phyloP scores from a whole-genome alignment of 2,888 invertebrate genomes.

The Eupeodes luniger region DNA sequence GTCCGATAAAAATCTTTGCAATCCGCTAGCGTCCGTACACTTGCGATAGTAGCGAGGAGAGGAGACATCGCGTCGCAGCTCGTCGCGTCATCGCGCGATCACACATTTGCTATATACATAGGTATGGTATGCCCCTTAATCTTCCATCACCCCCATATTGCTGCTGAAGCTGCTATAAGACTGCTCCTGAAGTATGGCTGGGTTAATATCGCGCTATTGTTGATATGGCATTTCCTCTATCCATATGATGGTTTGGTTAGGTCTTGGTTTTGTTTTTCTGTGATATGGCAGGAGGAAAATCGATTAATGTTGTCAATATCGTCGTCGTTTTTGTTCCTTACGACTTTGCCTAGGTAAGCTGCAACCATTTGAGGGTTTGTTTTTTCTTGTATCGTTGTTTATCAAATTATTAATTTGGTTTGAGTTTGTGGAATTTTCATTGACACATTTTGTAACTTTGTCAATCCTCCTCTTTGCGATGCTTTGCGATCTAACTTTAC shows the following conservation, averaged over 20 bases:
- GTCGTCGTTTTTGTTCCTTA: neutral
- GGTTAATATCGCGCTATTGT: conserved; percentile 18
- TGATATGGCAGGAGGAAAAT: conserved; percentile 16
- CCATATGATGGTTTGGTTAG: neutral
- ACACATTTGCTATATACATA: conserved; percentile 31
- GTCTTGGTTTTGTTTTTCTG: neutral
- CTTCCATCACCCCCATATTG: conserved; percentile 35
- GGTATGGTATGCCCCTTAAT: conserved; percentile 3
- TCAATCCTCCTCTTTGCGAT: conserved; percentile 18
- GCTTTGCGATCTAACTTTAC: neutral
- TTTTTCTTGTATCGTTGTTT: conserved; percentile 26
- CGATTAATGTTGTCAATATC: conserved; percentile 51
- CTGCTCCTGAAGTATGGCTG: conserved; percentile 6
- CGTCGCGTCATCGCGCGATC: conserved; percentile 59
- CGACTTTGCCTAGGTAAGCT: neutral
- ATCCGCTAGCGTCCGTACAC: conserved; percentile 43
- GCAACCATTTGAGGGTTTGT: conserved; percentile 31
- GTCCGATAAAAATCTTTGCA: conserved; percentile 69
- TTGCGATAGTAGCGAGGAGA: conserved; percentile 46
- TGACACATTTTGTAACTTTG: conserved; percentile 51
- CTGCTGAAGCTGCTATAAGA: conserved; percentile 14
- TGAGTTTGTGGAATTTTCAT: conserved; percentile 65
- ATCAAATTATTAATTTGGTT: conserved; percentile 47
- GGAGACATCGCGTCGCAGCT: neutral
- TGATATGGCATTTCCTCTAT: conserved; percentile 14